These are phyloP conservation scores for Lepidocolaptes lacrymiger DNA, from an alignment of 2,797 vertebrate genomes.

Conservation along the genomic window DNA sequence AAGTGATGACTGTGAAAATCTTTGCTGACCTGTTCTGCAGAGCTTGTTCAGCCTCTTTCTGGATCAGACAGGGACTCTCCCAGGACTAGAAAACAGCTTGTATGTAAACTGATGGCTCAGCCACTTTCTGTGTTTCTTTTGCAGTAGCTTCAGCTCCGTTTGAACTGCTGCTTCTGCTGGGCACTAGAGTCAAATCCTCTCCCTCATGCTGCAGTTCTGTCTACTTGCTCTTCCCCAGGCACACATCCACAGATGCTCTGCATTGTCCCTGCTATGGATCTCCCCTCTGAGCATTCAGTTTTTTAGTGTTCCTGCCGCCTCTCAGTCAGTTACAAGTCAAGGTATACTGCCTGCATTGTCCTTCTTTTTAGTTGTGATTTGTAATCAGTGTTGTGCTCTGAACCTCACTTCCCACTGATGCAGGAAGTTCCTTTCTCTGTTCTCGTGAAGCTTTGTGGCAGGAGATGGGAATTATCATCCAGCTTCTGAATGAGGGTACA, in stretches of 20 bases:
- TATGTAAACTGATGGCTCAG: neutral
- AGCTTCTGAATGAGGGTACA: conserved; percentile 2
- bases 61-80: neutral
- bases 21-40: neutral
- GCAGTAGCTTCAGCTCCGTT: neutral
- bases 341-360: neutral
- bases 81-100: neutral
- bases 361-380: neutral
- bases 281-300: neutral
- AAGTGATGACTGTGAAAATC: neutral
- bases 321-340: neutral
- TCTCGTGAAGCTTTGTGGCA: neutral
- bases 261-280: neutral
- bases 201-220: neutral
- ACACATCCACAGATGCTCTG: neutral
- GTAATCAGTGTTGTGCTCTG: neutral
- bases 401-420: neutral
- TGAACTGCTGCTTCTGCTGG: neutral
- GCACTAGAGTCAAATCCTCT: neutral
- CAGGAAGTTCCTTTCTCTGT: neutral
- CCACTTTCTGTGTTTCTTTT: neutral
- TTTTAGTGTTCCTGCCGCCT: neutral
- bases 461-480: neutral
- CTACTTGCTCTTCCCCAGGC: neutral
- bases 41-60: neutral